Evolutionary conservation across 2,888 invertebrate species (phyloP).

Genomic region (Volucella inanis): DNA sequence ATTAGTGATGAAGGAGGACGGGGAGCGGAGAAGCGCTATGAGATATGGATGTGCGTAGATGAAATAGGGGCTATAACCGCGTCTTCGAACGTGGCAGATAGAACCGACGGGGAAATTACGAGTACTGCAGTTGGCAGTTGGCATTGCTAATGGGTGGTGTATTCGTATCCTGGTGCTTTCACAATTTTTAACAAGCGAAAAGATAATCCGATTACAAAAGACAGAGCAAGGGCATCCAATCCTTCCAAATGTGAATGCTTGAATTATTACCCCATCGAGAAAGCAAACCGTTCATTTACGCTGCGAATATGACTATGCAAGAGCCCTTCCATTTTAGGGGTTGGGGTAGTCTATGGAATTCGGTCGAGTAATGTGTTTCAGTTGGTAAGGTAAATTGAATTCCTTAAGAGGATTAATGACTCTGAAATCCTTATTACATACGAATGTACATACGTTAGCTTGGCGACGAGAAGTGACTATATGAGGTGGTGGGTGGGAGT

Average conservation of each 20-base stretch:
- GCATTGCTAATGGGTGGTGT: slow-evolving; percentile 47
- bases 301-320: background rate
- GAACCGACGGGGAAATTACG: too few species aligned
- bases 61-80: slow-evolving; percentile 10
- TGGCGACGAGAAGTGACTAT: background rate
- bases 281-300: slow-evolving; percentile 48
- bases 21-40: background rate
- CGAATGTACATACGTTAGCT: slow-evolving; percentile 17
- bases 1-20: slow-evolving; percentile 50
- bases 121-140: slow-evolving; percentile 30
- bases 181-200: slow-evolving; percentile 30
- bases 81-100: background rate
- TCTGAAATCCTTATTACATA: slow-evolving; percentile 60
- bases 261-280: slow-evolving; percentile 53
- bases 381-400: slow-evolving; percentile 64
- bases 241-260: slow-evolving; percentile 48
- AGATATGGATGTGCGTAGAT: background rate
- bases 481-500: background rate
- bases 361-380: slow-evolving; percentile 47
- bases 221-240: slow-evolving; percentile 35
- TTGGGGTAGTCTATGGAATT: slow-evolving; percentile 12
- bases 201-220: slow-evolving; percentile 70
- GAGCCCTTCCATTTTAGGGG: background rate
- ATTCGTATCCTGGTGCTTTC: background rate
- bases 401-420: slow-evolving; percentile 74